Conservation (phyloP, 1,140 invertebrate genomes). For the Hesperophylax magnus region DNA sequence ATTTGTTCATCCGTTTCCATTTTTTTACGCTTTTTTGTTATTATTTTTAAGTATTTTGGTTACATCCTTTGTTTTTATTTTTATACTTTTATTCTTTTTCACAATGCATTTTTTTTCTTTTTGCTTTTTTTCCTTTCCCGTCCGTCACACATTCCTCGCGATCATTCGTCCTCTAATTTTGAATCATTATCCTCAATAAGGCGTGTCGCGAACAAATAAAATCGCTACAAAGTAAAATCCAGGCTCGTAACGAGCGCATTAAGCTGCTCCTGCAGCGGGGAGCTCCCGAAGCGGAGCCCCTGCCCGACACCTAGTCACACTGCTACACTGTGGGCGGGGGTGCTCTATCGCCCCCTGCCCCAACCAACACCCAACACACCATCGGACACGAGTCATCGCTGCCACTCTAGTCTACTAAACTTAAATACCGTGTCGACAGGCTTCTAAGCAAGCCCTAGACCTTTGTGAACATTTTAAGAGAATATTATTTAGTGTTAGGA, state of each 20-base stretch:
- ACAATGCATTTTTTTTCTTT: conserved; percentile 75
- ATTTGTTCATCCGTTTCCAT: not conserved
- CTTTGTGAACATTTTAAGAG: conserved; percentile 7
- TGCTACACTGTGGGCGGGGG: conserved; percentile 33
- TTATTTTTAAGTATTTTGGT: conserved; percentile 52
- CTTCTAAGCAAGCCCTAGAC: not conserved
- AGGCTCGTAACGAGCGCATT: conserved; percentile 87
- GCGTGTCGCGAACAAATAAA: conserved; percentile 88
- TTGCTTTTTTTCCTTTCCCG: conserved; percentile 69
- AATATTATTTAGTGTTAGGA: conserved; percentile 30
- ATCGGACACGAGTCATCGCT: conserved; percentile 39
- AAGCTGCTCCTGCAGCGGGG: conserved; percentile 89
- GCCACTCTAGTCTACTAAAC: conserved; percentile 25
- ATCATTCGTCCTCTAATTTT: conserved; percentile 62
- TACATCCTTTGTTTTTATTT: conserved; percentile 54
- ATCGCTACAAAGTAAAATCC: conserved; percentile 89
- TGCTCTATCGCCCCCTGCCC: conserved; percentile 9
- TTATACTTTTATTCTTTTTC: conserved; percentile 61
- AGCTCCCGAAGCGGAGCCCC: conserved; percentile 82
- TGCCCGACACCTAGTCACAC: conserved; percentile 71
- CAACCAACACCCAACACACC: conserved; percentile 14
- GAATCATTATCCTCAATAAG: conserved; percentile 73
- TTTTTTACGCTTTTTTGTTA: conserved; percentile 22
- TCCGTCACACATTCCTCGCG: conserved; percentile 57
- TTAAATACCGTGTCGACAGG: not conserved